Evolutionary conservation across 2,797 vertebrate genomes (phyloP).

Genomic region (Lithobates pipiens): DNA sequence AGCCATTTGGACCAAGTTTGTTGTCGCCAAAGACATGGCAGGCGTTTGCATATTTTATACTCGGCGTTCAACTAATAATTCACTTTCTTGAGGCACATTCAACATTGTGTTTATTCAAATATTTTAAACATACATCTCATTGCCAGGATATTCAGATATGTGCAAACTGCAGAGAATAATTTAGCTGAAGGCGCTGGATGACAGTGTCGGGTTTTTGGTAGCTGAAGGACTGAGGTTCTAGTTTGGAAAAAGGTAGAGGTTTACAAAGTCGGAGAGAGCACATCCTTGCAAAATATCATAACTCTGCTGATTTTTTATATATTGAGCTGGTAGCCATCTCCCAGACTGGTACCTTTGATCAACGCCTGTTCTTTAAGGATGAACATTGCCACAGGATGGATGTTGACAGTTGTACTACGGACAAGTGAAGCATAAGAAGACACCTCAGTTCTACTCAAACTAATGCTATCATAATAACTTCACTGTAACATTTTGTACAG

Average conservation of each 20-base stretch:
- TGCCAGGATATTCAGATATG: slow-evolving; percentile 5
- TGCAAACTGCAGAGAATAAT: neutral
- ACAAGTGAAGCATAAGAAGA: neutral
- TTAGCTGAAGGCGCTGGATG: neutral
- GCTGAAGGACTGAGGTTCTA: neutral
- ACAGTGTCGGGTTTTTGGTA: neutral
- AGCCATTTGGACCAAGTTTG: slow-evolving; percentile 46
- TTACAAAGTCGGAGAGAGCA: too few relatives aligned
- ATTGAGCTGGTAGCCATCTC: too few relatives aligned
- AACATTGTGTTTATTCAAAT: slow-evolving; percentile 2
- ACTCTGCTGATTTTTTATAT: too few relatives aligned
- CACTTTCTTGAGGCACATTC: slow-evolving; percentile 22
- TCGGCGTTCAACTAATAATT: slow-evolving; percentile 31
- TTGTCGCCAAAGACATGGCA: neutral
- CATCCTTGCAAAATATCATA: too few relatives aligned
- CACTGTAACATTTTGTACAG: too few relatives aligned
- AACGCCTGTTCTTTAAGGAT: too few relatives aligned
- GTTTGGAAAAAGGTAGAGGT: neutral
- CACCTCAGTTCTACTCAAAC: neutral
- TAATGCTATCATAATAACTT: too few relatives aligned
- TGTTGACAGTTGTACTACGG: neutral
- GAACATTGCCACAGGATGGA: neutral
- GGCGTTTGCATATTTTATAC: slow-evolving; percentile 27
- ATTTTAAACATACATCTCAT: neutral
- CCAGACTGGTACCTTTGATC: too few relatives aligned